Base-by-base conservation (phyloP, 2,797 vertebrate species). In the Peromyscus melanophrys region DNA sequence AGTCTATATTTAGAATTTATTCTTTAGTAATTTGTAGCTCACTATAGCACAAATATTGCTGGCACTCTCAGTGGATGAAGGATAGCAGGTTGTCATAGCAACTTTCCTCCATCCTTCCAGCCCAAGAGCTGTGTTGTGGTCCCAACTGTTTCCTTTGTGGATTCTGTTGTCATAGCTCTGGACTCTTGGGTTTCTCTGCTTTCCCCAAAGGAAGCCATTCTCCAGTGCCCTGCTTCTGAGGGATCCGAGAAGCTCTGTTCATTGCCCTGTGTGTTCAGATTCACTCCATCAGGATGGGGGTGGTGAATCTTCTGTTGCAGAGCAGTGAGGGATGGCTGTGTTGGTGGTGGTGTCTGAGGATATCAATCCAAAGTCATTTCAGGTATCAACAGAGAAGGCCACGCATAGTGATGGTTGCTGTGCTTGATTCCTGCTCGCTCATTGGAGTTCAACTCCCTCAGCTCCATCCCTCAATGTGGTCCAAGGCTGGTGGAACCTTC, bases 1-100 rank as follows among this genome's bases (percentile, higher is more conserved):
- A 95, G n/a, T 85, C n/a, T 84, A 65, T 75, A n/a, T 84, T 92
- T 43, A 49, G 87, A 77, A 92, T 25, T 61, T 31, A 37, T 55
- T 37, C 29, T 85, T 90, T 71, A 57, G 49, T 13, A 52, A 57
- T 91, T 23, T 73, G 12, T 40, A 65, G 43, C 43, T 92, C 49
- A 82, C 23, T 87, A 9, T 1, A 31, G 25, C 37, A 76, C 25
- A 9, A 31, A 10, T 65, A 52, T 34, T 55, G 37, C 85, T 57
- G 52, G 57, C 67, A 43, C 23, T 55, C 12, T n/a, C 59, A 21
- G 25, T 55, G 23, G 63, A 23, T 27, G 43, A 88, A 90, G 55
- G 6, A 19, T 49, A 49, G 34, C 43, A 31, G 17, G 65, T 91
- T 11, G n/a, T n/a, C 43, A 65, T 65, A 76, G 27, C 78, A 83